A percentile compares a stretch with the other conserved stretches of the same genome.
Evolutionary conservation across 2,888 invertebrate genomes (phyloP).

Genomic region (Tenthredo mesomela): DNA sequence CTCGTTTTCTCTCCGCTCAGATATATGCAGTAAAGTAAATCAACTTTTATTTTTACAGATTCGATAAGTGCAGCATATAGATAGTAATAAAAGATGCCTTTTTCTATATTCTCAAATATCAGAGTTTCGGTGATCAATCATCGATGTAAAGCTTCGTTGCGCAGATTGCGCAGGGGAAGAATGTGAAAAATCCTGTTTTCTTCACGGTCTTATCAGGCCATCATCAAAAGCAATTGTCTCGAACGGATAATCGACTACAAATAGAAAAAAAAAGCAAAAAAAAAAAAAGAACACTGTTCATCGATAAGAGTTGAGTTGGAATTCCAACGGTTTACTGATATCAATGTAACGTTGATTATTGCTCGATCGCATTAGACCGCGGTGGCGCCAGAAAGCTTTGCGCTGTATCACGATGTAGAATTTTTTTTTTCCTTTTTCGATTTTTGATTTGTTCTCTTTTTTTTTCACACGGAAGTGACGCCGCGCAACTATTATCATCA

Average conservation of each 20-base stretch:
- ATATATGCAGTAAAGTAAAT: neutral
- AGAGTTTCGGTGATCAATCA: neutral
- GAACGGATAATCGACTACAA: conserved; percentile 4
- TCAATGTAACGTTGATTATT: neutral
- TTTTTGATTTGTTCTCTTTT: neutral
- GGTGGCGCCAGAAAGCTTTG: conserved; percentile 36
- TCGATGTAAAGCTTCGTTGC: neutral
- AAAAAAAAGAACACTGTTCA: neutral
- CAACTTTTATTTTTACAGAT: neutral
- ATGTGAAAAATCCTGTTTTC: neutral
- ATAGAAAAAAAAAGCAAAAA: neutral
- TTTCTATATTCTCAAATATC: neutral
- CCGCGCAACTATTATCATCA: neutral
- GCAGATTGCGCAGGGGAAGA: neutral
- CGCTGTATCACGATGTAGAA: neutral
- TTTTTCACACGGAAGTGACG: neutral
- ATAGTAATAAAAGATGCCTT: neutral
- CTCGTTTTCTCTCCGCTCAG: neutral
- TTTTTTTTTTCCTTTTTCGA: neutral
- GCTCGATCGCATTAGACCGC: neutral
- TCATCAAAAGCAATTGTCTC: conserved; percentile 29
- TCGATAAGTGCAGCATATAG: no score
- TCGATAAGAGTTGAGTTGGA: conserved; percentile 24
- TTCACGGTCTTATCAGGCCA: neutral
- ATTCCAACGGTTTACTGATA: conserved; percentile 43